Evolutionary conservation across 53 echinoderm and acorn worm species (phyloP).

Genomic region (Echinarachnius parma): DNA sequence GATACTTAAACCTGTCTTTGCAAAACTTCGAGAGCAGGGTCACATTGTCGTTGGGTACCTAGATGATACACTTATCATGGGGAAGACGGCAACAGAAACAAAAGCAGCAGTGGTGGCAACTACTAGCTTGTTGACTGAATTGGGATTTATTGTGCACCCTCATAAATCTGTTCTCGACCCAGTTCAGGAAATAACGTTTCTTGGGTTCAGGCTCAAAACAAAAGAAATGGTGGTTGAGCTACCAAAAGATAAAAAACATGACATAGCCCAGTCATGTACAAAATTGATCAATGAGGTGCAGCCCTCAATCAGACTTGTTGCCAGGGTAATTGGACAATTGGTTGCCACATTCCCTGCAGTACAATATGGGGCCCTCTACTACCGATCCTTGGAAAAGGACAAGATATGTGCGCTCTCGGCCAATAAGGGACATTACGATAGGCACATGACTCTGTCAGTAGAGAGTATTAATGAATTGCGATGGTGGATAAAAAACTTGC

Average conservation of each 20-base stretch:
- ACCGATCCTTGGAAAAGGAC: constrained; percentile 34
- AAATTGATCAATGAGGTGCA: background rate
- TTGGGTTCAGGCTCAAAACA: background rate
- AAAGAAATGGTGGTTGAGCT: background rate
- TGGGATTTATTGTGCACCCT: constrained; percentile 37
- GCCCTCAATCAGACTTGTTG: constrained; percentile 4
- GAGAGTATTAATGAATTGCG: background rate
- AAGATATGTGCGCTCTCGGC: constrained; percentile 33
- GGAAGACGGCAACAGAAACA: background rate
- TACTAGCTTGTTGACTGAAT: background rate
- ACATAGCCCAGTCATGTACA: background rate
- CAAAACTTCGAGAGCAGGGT: constrained; percentile 2
- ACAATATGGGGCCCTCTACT: constrained; percentile 31
- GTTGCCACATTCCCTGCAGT: constrained; percentile 30
- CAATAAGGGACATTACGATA: constrained; percentile 50
- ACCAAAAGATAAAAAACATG: background rate
- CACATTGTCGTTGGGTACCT: constrained; percentile 15
- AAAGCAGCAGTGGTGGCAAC: background rate
- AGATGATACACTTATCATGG: constrained; percentile 5
- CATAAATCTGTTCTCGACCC: constrained; percentile 3
- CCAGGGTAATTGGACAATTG: constrained; percentile 30
- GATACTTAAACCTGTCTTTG: constrained; percentile 10
- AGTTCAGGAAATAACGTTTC: background rate
- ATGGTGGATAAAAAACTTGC: constrained; percentile 40
- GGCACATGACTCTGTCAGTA: constrained; percentile 32